Base-by-base conservation (phyloP, 2,113 vertebrate species). In the Hippocampus zosterae region DNA sequence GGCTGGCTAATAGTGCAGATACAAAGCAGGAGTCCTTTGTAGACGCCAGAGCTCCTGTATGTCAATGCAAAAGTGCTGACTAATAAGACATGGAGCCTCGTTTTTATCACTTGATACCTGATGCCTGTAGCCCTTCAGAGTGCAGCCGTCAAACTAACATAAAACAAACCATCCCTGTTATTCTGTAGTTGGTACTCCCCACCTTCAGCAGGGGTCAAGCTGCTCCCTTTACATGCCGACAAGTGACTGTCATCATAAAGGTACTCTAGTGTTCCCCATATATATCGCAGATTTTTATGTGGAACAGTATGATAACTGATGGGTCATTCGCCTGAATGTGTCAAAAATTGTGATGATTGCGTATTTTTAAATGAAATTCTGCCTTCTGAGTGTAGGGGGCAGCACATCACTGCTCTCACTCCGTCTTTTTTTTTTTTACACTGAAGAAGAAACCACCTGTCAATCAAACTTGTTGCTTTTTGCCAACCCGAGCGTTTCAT, bases 141-240 rank as follows among this genome's bases (percentile, higher is more conserved):
- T 66, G 5, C 67, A 81, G 70, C 82, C 73, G 84, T 84, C 85
- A 79, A 77, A 71, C 40, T 74, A 65, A 85, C 72, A 77, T 80
- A 69, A 87, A 81, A 85, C 86, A 89, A 88, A 78, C 44, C 68
- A 56, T 73, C 70, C 71, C 77, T 85, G 85, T 88, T 78, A 79
- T 73, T 75, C 72, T 76, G 57, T 78, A 80, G 73, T 77, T 82
- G 84, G 55, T 50, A 71, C 15, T 84, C 84, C 76, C 25, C 18
- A n/a, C 53, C 57, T 27, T 5, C 13, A 41, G 70, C 70, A 88
- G 87, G 88, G 78, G 85, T 89, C 89, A 90, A 81, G 84, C 84
- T 80, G 79, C 76, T 90, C 86, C 27, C 40, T 81, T 87, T 82
- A 83, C 82, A 82, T 71, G 72, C 70, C n/a, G 63, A 74, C 46